Evolutionary conservation across 2,113 vertebrate species (phyloP).

Genomic region (Mormyrus iriodes): DNA sequence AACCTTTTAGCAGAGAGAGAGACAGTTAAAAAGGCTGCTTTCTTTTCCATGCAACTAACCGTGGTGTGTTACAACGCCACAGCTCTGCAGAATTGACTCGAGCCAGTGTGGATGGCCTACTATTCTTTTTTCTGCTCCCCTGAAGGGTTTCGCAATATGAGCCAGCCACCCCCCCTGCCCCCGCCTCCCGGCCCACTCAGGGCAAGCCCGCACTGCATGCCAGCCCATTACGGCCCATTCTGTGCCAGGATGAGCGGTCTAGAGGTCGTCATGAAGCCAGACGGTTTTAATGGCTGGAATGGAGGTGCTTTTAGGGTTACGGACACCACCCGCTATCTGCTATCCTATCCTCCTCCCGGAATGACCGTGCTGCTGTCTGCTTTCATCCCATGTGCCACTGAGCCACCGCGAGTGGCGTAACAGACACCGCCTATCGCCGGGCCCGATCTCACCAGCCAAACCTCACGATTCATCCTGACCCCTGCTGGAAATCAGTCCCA

Average conservation of each 20-base stretch:
- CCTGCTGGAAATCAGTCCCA: constrained; percentile 28
- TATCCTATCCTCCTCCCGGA: not conserved
- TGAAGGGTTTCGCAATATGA: not conserved
- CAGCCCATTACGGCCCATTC: not conserved
- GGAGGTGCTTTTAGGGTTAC: not conserved
- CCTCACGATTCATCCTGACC: constrained; percentile 24
- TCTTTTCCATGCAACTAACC: too few relatives aligned
- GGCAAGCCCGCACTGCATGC: not conserved
- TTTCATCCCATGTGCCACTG: constrained; percentile 41
- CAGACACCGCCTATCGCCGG: constrained; percentile 50
- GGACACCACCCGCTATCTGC: not conserved
- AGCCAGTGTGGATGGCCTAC: not conserved
- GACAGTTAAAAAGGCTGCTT: not conserved
- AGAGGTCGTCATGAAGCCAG: not conserved
- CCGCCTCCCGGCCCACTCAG: too few relatives aligned
- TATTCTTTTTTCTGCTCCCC: not conserved
- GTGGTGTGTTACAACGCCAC: not conserved
- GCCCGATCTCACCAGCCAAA: constrained; percentile 28
- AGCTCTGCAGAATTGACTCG: not conserved
- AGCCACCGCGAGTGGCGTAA: constrained; percentile 42
- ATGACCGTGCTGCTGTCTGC: constrained; percentile 33
- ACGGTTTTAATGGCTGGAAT: not conserved
- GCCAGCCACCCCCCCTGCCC: too few relatives aligned
- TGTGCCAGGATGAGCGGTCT: not conserved
- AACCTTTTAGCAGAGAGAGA: constrained; percentile 19